A percentile compares a stretch with the other conserved stretches of the same genome.
phyloP scores from a whole-genome alignment of 2,888 invertebrate genomes.

The Drosophila falleni region DNA sequence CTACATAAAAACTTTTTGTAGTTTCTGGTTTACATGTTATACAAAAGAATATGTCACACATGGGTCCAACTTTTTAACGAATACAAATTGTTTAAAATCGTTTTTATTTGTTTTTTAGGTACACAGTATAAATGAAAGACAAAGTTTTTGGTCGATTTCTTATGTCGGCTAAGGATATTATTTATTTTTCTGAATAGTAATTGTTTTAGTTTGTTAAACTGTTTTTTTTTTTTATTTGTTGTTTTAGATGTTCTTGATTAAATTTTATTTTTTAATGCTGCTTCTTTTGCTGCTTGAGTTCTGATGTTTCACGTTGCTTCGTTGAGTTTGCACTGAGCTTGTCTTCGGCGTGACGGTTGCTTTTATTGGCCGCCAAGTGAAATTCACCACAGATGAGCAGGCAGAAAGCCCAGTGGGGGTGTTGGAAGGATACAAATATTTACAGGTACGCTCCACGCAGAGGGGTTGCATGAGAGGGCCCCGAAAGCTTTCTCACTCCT shows the following conservation, averaged over 20 bases:
- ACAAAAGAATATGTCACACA: constrained; percentile 6
- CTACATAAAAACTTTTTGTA: constrained; percentile 19
- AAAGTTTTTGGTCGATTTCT: neutral
- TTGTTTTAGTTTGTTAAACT: constrained; percentile 1
- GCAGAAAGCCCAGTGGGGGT: constrained; percentile 25
- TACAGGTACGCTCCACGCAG: constrained; percentile 63
- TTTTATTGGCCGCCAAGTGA: constrained; percentile 73
- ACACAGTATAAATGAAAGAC: constrained; percentile 2
- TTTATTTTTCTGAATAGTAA: neutral
- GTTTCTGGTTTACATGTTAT: constrained; percentile 24
- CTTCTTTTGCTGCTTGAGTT: constrained; percentile 29
- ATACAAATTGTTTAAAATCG: constrained; percentile 20
- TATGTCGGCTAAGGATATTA: neutral
- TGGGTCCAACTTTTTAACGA: constrained; percentile 10
- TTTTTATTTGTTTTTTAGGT: constrained; percentile 4
- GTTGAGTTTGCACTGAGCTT: constrained; percentile 76
- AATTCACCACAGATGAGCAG: constrained; percentile 72
- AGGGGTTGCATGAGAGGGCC: constrained; percentile 23
- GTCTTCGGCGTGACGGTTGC: constrained; percentile 47
- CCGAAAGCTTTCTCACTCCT: constrained; percentile 37
- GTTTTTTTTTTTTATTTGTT: constrained; percentile 6
- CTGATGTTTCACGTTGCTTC: constrained; percentile 65
- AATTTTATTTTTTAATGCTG: constrained; percentile 21
- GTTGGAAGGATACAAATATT: constrained; percentile 67
- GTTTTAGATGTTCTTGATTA: neutral